A percentile compares a stretch with the other conserved stretches of the same genome.
Conservation (phyloP, 1,140 invertebrate species). For the Danaus plexippus region DNA sequence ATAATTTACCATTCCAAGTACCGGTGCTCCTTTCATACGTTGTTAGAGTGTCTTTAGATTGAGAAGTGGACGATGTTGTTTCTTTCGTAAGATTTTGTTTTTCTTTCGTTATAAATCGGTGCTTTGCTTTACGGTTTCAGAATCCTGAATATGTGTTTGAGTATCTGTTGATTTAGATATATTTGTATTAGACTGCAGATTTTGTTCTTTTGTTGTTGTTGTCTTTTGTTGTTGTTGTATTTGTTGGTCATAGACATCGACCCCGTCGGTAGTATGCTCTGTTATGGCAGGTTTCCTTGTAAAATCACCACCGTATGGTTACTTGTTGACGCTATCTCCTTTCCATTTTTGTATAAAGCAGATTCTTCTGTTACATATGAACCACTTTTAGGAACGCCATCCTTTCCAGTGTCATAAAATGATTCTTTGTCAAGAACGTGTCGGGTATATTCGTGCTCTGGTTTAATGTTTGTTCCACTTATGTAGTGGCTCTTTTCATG, state of each 20-base stretch:
- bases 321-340: constrained; percentile 57
- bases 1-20: constrained; percentile 63
- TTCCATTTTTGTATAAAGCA: constrained; percentile 58
- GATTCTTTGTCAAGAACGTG: constrained; percentile 70
- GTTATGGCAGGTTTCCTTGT: constrained; percentile 56
- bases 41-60: constrained; percentile 60
- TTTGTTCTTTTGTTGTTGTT: constrained; percentile 36
- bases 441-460: constrained; percentile 70
- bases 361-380: constrained; percentile 53
- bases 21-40: constrained; percentile 63
- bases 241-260: constrained; percentile 34
- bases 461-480: constrained; percentile 67
- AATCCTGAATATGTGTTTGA: constrained; percentile 32
- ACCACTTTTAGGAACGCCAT: constrained; percentile 63
- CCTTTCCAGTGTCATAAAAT: constrained; percentile 71
- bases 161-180: constrained; percentile 34
- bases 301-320: constrained; percentile 56
- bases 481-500: constrained; percentile 67
- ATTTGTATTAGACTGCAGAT: constrained; percentile 29
- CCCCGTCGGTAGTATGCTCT: constrained; percentile 37
- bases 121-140: constrained; percentile 40
- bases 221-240: constrained; percentile 35
- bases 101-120: constrained; percentile 50
- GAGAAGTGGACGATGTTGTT: constrained; percentile 33
- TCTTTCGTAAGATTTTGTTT: constrained; percentile 53